phyloP scores from a whole-genome alignment of 2,113 vertebrate species.

The Rhineura floridana region DNA sequence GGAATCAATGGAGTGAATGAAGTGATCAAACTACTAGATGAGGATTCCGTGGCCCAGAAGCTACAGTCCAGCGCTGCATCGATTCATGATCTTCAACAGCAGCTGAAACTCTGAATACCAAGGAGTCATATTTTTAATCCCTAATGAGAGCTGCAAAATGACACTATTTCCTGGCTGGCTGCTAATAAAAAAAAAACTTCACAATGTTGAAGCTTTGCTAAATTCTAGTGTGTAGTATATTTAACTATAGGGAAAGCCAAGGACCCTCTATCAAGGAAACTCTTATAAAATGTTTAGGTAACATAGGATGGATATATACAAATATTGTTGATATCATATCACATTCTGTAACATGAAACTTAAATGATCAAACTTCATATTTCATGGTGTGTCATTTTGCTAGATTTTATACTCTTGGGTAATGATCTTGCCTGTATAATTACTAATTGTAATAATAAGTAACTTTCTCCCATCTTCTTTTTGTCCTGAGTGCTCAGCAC shows the following conservation, averaged over 20 bases:
- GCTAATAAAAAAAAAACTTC: neutral
- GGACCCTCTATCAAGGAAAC: constrained; percentile 6
- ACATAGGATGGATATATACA: neutral
- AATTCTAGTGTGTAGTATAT: neutral
- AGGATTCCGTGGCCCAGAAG: constrained; percentile 76
- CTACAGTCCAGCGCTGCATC: constrained; percentile 81
- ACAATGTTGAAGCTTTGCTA: constrained; percentile 18
- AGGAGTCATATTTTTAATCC: neutral
- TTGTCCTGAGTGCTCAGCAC: neutral
- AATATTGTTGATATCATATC: neutral
- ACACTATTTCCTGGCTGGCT: neutral
- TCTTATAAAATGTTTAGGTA: neutral
- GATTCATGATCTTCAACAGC: constrained; percentile 82
- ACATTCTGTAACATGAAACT: neutral
- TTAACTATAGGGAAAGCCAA: neutral
- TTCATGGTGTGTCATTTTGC: neutral
- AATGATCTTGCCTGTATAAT: neutral
- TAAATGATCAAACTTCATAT: neutral
- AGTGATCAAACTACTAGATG: constrained; percentile 75
- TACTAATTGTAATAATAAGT: neutral
- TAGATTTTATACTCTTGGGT: neutral
- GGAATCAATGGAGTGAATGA: constrained; percentile 83
- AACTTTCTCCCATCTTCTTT: neutral
- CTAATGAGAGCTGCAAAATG: neutral
- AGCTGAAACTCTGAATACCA: constrained; percentile 81